phyloP scores from a whole-genome alignment of 1,140 invertebrate species.

The Papilio dardanus region DNA sequence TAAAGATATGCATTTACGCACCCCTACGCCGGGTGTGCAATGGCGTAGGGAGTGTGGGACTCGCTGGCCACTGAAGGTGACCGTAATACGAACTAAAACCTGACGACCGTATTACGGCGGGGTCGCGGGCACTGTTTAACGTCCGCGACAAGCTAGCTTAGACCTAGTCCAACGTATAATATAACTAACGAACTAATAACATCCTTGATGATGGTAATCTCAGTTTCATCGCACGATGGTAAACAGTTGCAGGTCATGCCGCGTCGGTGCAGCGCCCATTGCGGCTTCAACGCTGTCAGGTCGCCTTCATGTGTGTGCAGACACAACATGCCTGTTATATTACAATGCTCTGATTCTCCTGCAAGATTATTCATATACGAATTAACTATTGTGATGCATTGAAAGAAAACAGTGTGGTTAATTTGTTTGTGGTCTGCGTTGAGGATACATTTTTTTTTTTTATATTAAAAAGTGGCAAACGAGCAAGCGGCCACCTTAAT shows the following conservation, averaged over 20 bases:
- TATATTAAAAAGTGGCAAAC: no score
- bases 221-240: conserved; percentile 84
- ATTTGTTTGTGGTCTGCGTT: no score
- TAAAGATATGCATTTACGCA: no score
- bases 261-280: conserved; percentile 60
- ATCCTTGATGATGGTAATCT: conserved; percentile 83
- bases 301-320: conserved; percentile 83
- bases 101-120: no score
- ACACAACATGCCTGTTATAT: conserved; percentile 83
- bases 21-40: no score
- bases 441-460: no score
- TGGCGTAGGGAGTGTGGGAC: no score
- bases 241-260: conserved; percentile 84
- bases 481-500: no score
- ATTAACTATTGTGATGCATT: background rate
- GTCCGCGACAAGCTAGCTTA: background rate
- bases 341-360: conserved; percentile 76
- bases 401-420: no score
- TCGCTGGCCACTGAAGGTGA: no score
- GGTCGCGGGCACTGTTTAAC: no score
- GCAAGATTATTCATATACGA: background rate
- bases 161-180: background rate
- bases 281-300: conserved; percentile 82
- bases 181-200: conserved; percentile 64
- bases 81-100: no score